A percentile compares a stretch with the other conserved stretches of the same genome.
phyloP scores from a whole-genome alignment of 2,113 vertebrate species.

The Podarcis muralis region DNA sequence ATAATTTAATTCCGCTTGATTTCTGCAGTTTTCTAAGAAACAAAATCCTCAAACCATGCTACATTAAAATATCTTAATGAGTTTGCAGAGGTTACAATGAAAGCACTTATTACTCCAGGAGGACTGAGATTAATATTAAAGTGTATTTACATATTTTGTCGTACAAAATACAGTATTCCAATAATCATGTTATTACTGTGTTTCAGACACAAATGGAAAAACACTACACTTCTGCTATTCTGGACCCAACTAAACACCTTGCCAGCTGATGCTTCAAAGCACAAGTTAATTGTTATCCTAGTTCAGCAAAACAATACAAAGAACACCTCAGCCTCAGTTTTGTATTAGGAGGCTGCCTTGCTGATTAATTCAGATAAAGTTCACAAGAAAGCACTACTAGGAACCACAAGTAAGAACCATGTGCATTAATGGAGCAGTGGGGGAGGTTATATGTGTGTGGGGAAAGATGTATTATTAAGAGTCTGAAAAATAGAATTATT shows the following conservation, averaged over 20 bases:
- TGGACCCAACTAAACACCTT: conserved; percentile 41
- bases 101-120: conserved; percentile 72
- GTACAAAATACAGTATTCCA: conserved; percentile 74
- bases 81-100: conserved; percentile 70
- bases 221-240: conserved; percentile 40
- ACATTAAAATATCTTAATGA: conserved; percentile 66
- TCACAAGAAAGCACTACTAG: conserved; percentile 53
- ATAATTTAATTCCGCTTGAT: conserved; percentile 64
- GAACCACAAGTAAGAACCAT: conserved; percentile 62
- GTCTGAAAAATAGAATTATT: background rate
- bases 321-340: conserved; percentile 32
- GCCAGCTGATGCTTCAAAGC: background rate
- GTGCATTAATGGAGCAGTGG: conserved; percentile 61
- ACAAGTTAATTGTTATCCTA: conserved; percentile 40
- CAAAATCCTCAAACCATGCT: conserved; percentile 64
- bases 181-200: conserved; percentile 66
- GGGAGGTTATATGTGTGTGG: background rate
- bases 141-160: conserved; percentile 71
- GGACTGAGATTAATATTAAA: conserved; percentile 70
- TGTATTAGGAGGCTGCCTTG: conserved; percentile 47
- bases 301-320: conserved; percentile 17
- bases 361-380: conserved; percentile 61
- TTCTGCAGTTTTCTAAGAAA: conserved; percentile 61
- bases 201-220: conserved; percentile 64
- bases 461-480: conserved; percentile 28